phyloP scores from a whole-genome alignment of 2,797 vertebrate genomes.

The Rhyacichthys aspro region DNA sequence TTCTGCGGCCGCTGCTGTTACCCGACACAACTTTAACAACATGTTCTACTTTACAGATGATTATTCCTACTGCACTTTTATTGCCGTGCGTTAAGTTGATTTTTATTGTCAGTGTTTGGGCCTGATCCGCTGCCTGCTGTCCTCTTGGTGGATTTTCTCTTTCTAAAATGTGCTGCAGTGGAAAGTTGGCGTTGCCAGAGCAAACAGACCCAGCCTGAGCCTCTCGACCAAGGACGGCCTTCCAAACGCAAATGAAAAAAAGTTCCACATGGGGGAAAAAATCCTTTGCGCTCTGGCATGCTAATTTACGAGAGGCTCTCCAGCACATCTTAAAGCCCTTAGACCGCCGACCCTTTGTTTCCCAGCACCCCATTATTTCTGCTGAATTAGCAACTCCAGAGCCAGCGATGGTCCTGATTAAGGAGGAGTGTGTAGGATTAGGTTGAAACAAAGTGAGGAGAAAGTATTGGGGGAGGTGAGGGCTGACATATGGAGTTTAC shows the following conservation, averaged over 20 bases:
- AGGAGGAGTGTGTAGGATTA: slow-evolving; percentile 85
- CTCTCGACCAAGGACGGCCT: slow-evolving; percentile 70
- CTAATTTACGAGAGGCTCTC: slow-evolving; percentile 93
- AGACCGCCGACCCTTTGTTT: slow-evolving; percentile 86
- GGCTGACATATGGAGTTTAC: slow-evolving; percentile 25
- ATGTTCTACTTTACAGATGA: slow-evolving; percentile 47
- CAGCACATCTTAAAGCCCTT: slow-evolving; percentile 90
- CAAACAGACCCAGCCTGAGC: slow-evolving; percentile 73
- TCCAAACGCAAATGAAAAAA: slow-evolving; percentile 66
- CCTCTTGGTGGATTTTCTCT: slow-evolving; percentile 44
- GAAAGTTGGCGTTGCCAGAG: slow-evolving; percentile 75
- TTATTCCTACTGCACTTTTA: slow-evolving; percentile 38
- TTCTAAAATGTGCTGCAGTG: slow-evolving; percentile 71
- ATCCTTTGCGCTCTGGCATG: slow-evolving; percentile 83
- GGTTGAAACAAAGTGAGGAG: slow-evolving; percentile 73
- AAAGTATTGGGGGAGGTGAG: slow-evolving; percentile 24
- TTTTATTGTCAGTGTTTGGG: background rate
- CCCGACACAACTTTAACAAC: slow-evolving; percentile 20
- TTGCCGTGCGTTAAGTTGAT: slow-evolving; percentile 6
- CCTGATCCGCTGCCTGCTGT: slow-evolving; percentile 29
- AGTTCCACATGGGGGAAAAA: slow-evolving; percentile 86
- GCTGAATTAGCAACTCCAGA: slow-evolving; percentile 92
- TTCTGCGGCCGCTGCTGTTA: slow-evolving; percentile 14
- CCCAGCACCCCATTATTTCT: slow-evolving; percentile 89
- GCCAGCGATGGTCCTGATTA: slow-evolving; percentile 89